Evolutionary conservation across 2,888 invertebrate genomes (phyloP), one percentile per base, ranked within the genome.

Genomic region (Eupeodes luniger): DNA sequence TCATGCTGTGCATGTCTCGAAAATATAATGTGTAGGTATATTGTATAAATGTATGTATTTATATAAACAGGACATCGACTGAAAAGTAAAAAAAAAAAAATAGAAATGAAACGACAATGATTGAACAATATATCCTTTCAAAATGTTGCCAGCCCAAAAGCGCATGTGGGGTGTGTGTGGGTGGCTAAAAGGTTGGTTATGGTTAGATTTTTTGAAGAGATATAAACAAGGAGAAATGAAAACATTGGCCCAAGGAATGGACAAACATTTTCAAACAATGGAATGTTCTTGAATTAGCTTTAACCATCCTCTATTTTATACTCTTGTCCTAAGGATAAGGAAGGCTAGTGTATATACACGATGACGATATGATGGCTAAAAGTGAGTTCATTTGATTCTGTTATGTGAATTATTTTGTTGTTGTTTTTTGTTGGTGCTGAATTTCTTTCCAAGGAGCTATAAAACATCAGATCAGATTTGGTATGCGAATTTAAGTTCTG

Each of bases 211-310:
- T 19, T 12, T 14, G 2, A 16, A 27, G 2, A 57, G 27, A 57
- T 36, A 40, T 40, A 40, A 40, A 9, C 6, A 55, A 16, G 55
- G 10, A 12, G 51, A 74, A 77, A 84, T 74, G 80, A 84, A 77
- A 69, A 80, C 69, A 64, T 72, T 72, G 59, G 51, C 40, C 53
- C 12, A 51, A 69, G 36, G 77, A 77, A 62, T 83, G 70, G 77
- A 53, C 80, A 87, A 87, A 84, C 74, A 87, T 84, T 84, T 62
- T 27, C 27, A 77, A 84, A 87, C 87, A 84, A 84, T 84, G 80
- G 87, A 87, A 84, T 87, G 72, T 81, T 81, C 77, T 83, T 55
- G 84, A 87, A 84, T 87, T 87, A 84, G 87, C 87, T 77, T 72
- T 84, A 81, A 84, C 77, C 61, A 77, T 76, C 80, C 53, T 67